Percentiles rank a stretch among this genome's conserved stretches.
These are phyloP conservation scores for Cryptotermes secundus DNA, from an alignment of 1,140 invertebrate genomes.

Conservation along the genomic window DNA sequence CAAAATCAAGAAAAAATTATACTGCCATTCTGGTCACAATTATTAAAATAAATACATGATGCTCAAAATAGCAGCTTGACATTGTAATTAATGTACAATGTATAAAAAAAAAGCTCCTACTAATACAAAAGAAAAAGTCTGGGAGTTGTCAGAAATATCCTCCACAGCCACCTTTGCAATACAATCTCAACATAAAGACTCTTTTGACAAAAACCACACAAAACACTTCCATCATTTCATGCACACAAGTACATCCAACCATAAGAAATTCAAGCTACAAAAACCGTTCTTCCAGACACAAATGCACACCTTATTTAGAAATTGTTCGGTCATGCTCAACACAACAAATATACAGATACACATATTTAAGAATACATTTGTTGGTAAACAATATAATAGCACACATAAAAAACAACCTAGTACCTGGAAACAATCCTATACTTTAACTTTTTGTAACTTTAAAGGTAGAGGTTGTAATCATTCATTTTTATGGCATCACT, in stretches of 20 bases:
- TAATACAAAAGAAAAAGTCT: neutral
- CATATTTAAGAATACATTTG: no score
- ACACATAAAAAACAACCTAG: no score
- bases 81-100: conserved; percentile 4
- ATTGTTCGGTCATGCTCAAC: neutral
- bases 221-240: neutral
- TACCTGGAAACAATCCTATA: no score
- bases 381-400: no score
- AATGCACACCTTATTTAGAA: neutral
- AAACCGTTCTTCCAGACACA: neutral
- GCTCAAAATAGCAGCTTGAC: neutral
- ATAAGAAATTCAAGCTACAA: neutral
- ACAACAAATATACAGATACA: no score
- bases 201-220: neutral
- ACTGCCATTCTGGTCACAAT: neutral
- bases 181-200: neutral
- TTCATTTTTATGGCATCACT: no score
- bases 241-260: neutral
- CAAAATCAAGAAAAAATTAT: neutral
- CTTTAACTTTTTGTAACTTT: no score
- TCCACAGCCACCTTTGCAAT: neutral
- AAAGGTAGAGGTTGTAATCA: no score
- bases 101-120: conserved; percentile 2
- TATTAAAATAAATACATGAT: conserved; percentile 15
- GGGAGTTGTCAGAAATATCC: conserved; percentile 14